phyloP scores from a whole-genome alignment of 2,113 vertebrate species.

The Camelus bactrianus region DNA sequence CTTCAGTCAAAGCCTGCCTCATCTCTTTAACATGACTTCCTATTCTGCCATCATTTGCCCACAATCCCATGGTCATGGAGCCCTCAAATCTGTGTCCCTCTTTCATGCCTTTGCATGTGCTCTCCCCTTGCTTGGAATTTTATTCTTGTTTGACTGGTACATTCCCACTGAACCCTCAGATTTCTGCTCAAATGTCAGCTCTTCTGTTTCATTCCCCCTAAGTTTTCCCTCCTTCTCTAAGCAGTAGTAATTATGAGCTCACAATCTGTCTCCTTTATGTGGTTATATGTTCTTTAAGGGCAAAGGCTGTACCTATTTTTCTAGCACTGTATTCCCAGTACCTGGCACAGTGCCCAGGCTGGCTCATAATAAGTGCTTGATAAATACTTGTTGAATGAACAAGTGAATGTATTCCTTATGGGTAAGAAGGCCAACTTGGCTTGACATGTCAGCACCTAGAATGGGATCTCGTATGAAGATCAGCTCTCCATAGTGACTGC shows the following conservation, averaged over 20 bases:
- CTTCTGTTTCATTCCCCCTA: background rate
- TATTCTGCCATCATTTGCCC: background rate
- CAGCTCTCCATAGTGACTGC: background rate
- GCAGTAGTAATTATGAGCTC: background rate
- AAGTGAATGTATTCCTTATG: background rate
- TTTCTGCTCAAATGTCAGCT: background rate
- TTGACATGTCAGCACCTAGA: too few species aligned
- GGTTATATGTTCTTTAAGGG: background rate
- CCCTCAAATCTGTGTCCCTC: background rate
- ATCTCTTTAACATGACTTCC: background rate
- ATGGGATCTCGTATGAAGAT: background rate
- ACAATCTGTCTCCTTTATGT: background rate
- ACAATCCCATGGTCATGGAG: background rate
- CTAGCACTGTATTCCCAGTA: background rate
- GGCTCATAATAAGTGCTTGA: background rate
- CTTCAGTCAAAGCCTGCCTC: background rate
- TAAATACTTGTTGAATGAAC: background rate
- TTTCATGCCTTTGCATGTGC: background rate
- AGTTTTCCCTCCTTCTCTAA: background rate
- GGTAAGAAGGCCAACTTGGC: background rate
- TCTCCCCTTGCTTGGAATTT: background rate
- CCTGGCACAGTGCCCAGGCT: background rate
- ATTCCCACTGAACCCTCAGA: background rate
- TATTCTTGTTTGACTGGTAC: background rate
- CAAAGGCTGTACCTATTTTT: background rate